phyloP scores from a whole-genome alignment of 2,888 invertebrate species.

The Mythimna vitellina region DNA sequence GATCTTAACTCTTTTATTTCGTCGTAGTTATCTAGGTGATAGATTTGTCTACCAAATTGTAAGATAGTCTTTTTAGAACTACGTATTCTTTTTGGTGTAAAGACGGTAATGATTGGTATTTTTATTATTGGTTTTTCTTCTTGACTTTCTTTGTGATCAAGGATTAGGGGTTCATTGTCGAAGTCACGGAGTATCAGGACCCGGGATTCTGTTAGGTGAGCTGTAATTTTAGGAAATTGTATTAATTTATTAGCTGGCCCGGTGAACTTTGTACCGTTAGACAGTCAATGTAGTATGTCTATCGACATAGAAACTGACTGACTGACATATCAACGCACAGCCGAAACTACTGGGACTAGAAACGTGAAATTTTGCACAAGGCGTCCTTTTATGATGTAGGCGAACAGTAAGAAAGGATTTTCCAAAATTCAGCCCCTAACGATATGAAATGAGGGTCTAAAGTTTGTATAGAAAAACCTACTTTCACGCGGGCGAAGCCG shows the following conservation, averaged over 20 bases:
- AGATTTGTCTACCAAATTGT: constrained; percentile 26
- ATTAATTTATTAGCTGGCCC: not conserved
- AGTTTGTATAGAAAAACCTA: no score
- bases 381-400: no score
- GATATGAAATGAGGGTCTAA: no score
- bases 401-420: no score
- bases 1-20: constrained; percentile 3
- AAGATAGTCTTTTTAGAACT: not conserved
- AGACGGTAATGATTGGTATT: rapidly evolving
- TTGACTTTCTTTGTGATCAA: rapidly evolving
- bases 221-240: constrained; percentile 23
- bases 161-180: not conserved
- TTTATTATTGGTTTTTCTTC: rapidly evolving
- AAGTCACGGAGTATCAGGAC: constrained; percentile 8
- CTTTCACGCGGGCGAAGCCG: no score
- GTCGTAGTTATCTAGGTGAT: constrained; percentile 13
- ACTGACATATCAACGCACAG: no score
- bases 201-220: constrained; percentile 14
- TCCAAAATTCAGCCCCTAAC: no score
- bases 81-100: not conserved
- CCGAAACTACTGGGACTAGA: no score
- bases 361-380: no score
- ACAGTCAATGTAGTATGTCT: no score
- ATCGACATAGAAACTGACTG: no score
- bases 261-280: no score